Conservation (phyloP, 2,888 invertebrate genomes). For the Drosophila neonasuta region DNA sequence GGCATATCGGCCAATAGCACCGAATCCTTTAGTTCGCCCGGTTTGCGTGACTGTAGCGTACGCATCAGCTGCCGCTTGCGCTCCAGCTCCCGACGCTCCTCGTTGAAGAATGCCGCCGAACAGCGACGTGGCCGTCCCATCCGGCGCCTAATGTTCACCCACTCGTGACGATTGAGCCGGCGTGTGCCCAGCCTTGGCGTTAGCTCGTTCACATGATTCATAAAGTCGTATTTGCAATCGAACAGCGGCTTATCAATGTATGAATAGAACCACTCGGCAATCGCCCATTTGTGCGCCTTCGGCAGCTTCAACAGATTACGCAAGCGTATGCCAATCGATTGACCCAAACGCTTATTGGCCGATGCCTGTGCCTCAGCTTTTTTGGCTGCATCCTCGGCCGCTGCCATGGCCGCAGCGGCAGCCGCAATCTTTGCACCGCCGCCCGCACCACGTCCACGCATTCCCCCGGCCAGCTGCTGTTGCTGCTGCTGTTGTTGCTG, state of each 20-base stretch:
- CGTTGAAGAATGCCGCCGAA: constrained; percentile 96
- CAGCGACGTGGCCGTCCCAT: constrained; percentile 99
- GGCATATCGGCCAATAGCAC: constrained; percentile 93
- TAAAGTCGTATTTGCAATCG: constrained; percentile 90
- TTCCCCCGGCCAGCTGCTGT: neutral
- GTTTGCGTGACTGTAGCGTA: constrained; percentile 95
- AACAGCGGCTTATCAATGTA: constrained; percentile 98
- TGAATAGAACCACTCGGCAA: constrained; percentile 99
- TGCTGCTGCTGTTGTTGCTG: neutral
- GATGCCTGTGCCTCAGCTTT: constrained; percentile 83
- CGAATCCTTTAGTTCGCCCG: constrained; percentile 87
- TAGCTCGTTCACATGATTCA: constrained; percentile 91
- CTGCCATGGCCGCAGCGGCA: constrained; percentile 38
- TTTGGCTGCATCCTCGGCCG: constrained; percentile 38
- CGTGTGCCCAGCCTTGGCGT: constrained; percentile 95
- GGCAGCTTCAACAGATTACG: constrained; percentile 97
- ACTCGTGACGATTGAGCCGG: constrained; percentile 93
- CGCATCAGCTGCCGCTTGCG: constrained; percentile 95
- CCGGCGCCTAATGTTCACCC: constrained; percentile 96
- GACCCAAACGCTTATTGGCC: constrained; percentile 92
- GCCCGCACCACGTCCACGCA: constrained; percentile 12
- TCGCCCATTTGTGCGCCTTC: constrained; percentile 99
- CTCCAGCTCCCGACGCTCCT: constrained; percentile 95
- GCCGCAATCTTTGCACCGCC: constrained; percentile 22
- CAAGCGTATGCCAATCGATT: constrained; percentile 93